A percentile compares a stretch with the other conserved stretches of the same genome.
phyloP scores from a whole-genome alignment of 2,113 vertebrate genomes.

The Elaphurus davidianus region DNA sequence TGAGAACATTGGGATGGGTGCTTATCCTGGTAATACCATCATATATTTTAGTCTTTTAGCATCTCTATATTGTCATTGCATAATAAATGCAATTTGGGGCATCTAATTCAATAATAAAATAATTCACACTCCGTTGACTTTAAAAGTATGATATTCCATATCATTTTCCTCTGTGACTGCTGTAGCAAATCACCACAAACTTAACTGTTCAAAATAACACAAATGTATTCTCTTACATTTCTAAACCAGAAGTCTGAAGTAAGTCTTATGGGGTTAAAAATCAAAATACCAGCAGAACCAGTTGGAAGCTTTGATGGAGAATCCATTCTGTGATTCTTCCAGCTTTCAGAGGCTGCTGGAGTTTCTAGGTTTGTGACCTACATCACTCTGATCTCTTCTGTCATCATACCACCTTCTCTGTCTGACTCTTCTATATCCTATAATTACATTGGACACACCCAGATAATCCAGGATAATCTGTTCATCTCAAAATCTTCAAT shows the following conservation, averaged over 20 bases:
- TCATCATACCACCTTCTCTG: neutral
- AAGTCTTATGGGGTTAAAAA: neutral
- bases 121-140: neutral
- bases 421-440: neutral
- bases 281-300: neutral
- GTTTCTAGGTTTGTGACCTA: neutral
- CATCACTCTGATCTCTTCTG: neutral
- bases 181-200: neutral
- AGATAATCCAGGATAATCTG: neutral
- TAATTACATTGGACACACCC: neutral
- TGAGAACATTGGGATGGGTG: neutral
- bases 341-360: neutral
- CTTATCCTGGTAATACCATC: neutral
- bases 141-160: neutral
- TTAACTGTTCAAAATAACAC: neutral
- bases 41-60: neutral
- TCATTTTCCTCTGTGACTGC: neutral
- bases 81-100: neutral
- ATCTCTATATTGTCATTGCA: neutral
- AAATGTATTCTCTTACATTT: neutral
- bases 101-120: constrained; percentile 6
- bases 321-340: neutral
- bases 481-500: neutral
- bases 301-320: neutral
- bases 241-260: neutral